phyloP scores from a whole-genome alignment of 1,140 invertebrate genomes.

The Catajapyx aquilonaris region DNA sequence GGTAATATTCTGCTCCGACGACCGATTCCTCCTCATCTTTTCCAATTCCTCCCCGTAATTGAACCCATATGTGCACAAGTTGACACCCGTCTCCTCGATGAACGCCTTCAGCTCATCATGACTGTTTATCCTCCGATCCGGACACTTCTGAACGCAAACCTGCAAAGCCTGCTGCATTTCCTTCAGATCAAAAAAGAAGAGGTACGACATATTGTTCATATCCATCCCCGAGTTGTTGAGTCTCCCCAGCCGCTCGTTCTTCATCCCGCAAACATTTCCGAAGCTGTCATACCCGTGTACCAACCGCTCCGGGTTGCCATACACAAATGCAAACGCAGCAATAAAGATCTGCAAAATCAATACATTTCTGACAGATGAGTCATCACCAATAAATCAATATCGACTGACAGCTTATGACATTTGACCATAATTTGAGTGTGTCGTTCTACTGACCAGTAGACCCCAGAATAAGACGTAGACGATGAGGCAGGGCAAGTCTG shows the following conservation, averaged over 20 bases:
- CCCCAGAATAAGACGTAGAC: constrained; percentile 69
- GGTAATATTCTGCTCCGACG: constrained; percentile 12
- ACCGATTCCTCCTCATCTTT: background rate
- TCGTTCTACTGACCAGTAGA: constrained; percentile 48
- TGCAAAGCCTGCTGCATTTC: constrained; percentile 54
- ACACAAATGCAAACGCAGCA: constrained; percentile 67
- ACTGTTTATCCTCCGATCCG: constrained; percentile 35
- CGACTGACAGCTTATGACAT: constrained; percentile 12
- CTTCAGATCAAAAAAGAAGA: constrained; percentile 64
- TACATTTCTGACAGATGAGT: constrained; percentile 7
- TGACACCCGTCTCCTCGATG: constrained; percentile 43
- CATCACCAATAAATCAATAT: constrained; percentile 6
- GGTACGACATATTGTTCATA: constrained; percentile 51
- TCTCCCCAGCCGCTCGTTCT: constrained; percentile 44
- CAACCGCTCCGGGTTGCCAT: constrained; percentile 66
- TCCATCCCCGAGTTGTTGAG: constrained; percentile 56
- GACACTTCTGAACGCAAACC: constrained; percentile 78
- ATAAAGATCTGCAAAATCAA: constrained; percentile 45
- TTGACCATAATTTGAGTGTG: constrained; percentile 11
- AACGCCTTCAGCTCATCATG: constrained; percentile 50
- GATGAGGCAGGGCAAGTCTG: constrained; percentile 65
- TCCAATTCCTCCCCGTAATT: background rate
- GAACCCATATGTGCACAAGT: constrained; percentile 29
- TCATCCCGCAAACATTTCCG: constrained; percentile 83
- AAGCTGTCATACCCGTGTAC: constrained; percentile 88